Percentiles rank a stretch among this genome's conserved stretches.
Evolutionary conservation across 30 jellyfish, hydroid and myxozoan species (phyloP).

Genomic region (Euphysa ruthae): DNA sequence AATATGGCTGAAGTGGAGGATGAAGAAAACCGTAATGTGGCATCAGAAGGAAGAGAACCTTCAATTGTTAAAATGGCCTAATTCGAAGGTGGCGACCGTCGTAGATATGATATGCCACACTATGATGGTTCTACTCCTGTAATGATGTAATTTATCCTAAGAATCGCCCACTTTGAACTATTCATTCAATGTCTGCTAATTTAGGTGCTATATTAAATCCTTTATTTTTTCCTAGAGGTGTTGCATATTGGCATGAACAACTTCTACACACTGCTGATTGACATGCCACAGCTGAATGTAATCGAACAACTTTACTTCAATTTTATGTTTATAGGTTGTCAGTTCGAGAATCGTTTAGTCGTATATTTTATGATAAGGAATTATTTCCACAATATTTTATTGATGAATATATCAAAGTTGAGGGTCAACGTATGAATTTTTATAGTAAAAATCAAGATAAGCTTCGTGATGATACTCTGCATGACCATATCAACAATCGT

Average conservation of each 20-base stretch:
- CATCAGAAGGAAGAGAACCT: not conserved
- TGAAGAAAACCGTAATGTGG: not conserved
- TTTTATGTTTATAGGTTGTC: not conserved
- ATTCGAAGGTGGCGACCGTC: slow-evolving; percentile 7
- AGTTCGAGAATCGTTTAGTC: not conserved
- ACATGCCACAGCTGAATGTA: not conserved
- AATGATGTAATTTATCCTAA: slow-evolving; percentile 53
- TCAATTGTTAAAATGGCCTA: not conserved
- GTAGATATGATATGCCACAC: slow-evolving; percentile 35
- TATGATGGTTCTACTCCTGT: no score
- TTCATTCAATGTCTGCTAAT: slow-evolving; percentile 7
- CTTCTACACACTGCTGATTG: slow-evolving; percentile 9
- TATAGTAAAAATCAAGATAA: slow-evolving; percentile 34
- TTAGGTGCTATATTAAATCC: slow-evolving; percentile 36
- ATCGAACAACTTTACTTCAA: not conserved
- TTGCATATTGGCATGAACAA: slow-evolving; percentile 8
- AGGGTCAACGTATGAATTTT: slow-evolving; percentile 34
- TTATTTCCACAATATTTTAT: slow-evolving; percentile 46
- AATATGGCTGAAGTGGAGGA: slow-evolving; percentile 16
- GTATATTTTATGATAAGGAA: not conserved
- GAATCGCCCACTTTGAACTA: not conserved
- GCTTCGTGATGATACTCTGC: slow-evolving; percentile 17
- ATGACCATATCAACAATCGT: slow-evolving; percentile 1
- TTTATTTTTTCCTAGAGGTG: slow-evolving; percentile 22
- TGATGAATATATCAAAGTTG: slow-evolving; percentile 22